A percentile compares a stretch with the other conserved stretches of the same genome.
phyloP scores from a whole-genome alignment of 2,888 invertebrate species.

The Cinara cedri region DNA sequence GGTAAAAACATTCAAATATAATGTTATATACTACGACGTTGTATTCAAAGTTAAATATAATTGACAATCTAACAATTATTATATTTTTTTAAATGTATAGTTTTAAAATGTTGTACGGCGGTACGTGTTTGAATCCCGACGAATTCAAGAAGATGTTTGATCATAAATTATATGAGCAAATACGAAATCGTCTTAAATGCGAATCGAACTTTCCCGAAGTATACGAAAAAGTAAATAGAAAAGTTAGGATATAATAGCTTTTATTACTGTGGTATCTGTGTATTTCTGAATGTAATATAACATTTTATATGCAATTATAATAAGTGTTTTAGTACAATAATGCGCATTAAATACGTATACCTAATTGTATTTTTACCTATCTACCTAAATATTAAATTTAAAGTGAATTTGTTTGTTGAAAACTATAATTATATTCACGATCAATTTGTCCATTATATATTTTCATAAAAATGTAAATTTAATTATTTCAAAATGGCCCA shows the following conservation, averaged over 20 bases:
- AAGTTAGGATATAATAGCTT: slow-evolving; percentile 63
- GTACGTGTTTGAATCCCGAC: slow-evolving; percentile 74
- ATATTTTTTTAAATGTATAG: slow-evolving; percentile 62
- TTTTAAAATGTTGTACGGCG: slow-evolving; percentile 85
- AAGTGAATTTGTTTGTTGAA: too few relatives aligned
- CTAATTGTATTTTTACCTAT: too few relatives aligned
- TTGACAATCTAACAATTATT: not conserved
- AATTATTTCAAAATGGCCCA: too few relatives aligned
- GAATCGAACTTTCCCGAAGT: slow-evolving; percentile 79
- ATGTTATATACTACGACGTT: not conserved
- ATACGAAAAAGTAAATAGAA: slow-evolving; percentile 75
- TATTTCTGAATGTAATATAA: too few relatives aligned
- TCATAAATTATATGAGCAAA: slow-evolving; percentile 74
- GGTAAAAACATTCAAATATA: slow-evolving; percentile 64
- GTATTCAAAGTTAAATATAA: not conserved
- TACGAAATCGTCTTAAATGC: slow-evolving; percentile 70
- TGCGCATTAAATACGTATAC: too few relatives aligned
- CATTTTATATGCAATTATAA: too few relatives aligned
- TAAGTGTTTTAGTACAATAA: too few relatives aligned
- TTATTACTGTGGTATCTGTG: too few relatives aligned
- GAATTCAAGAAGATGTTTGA: slow-evolving; percentile 84
- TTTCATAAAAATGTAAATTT: too few relatives aligned
- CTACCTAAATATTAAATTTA: too few relatives aligned
- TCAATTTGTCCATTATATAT: too few relatives aligned
- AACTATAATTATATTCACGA: too few relatives aligned